Evolutionary conservation across 2,113 vertebrate species (phyloP), one percentile per base, ranked within the genome.

Genomic region (Scomber japonicus): DNA sequence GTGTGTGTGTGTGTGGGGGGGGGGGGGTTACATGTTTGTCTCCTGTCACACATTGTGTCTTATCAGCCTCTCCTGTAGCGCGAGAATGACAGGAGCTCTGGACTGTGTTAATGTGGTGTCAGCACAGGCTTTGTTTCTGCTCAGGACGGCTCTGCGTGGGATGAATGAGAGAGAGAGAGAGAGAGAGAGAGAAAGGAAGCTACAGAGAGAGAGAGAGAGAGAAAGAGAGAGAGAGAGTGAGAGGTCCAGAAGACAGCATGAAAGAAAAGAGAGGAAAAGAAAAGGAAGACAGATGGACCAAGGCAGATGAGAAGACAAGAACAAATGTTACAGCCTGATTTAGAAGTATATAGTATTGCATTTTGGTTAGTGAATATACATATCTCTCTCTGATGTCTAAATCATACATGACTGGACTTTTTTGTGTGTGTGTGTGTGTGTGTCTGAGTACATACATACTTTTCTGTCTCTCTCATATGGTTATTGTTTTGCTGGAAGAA

Each of bases 41-140:
- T 89, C 80, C 86, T 86, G 82, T 89, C 86, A 86, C 87, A 89
- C 88, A 24, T 83, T 82, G 49, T 31, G 51, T 16, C 86, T 92
- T 90, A 90, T 89, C 89, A 59, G 86, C 68, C 76, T 87, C 82
- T 84, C 45, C 67, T 90, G 82, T 69, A 82, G 82, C 73, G 72
- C 3, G 71, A 88, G 84, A 82, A 56, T 78, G 87, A 88, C 86
- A 88, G 92, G 50, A 88, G 87, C 80, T 89, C 91, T 93, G 92
- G 91, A 84, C 73, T 89, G 68, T 89, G 89, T 93, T 88, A 81
- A 51, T 48, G 64, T 63, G 78, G 79, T 88, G 87, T 88, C 83
- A 82, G 86, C 53, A 21, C 66, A 60, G 74, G 40, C 86, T 88
- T 85, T 81, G 87, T 83, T 27, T 80, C 56, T 75, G 57, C 74